phyloP scores from a whole-genome alignment of 2,113 vertebrate species.

The Microcebus lehilahytsara region DNA sequence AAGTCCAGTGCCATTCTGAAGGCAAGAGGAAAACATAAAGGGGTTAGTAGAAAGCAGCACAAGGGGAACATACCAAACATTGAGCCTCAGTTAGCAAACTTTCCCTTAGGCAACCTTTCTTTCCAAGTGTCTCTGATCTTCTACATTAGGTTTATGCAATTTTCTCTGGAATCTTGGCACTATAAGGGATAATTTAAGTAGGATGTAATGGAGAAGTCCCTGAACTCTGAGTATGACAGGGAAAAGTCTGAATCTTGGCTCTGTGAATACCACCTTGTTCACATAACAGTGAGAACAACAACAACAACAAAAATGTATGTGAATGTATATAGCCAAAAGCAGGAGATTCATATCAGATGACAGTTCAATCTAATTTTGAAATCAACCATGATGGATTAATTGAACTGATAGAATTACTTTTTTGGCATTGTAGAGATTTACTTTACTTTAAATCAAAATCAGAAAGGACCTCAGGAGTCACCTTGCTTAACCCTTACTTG shows the following conservation, averaged over 20 bases:
- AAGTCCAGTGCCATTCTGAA: neutral
- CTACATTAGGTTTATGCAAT: neutral
- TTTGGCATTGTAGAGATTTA: neutral
- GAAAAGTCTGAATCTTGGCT: neutral
- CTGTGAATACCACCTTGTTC: neutral
- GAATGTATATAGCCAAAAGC: neutral
- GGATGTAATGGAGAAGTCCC: neutral
- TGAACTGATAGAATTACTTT: neutral
- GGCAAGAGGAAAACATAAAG: neutral
- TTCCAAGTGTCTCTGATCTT: neutral
- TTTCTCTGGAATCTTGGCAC: neutral
- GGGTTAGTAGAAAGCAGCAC: neutral
- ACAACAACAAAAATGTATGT: neutral
- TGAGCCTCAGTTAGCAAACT: neutral
- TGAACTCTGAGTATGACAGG: neutral
- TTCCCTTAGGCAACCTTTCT: neutral
- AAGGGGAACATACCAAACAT: neutral
- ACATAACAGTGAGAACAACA: neutral
- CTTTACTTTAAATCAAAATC: neutral
- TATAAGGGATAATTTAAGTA: neutral
- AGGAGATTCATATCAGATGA: neutral
- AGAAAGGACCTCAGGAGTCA: neutral
- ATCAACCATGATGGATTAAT: neutral
- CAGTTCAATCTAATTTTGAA: neutral
- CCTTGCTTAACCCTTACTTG: neutral